Evolutionary conservation across 2,113 vertebrate genomes (phyloP).

Genomic region (Emydura subglobosa): DNA sequence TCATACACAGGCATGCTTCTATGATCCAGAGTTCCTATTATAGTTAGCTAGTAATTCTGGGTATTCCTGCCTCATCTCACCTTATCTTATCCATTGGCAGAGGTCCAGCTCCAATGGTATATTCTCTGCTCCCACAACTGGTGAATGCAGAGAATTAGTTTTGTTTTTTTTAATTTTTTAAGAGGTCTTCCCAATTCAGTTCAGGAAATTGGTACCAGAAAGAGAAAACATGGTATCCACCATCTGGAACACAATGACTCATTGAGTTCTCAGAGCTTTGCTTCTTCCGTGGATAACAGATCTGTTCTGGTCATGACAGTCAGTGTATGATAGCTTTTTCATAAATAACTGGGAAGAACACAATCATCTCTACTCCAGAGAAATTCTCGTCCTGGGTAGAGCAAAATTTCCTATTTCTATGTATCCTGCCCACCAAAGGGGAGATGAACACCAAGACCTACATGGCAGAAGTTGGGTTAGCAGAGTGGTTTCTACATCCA

Average conservation of each 20-base stretch:
- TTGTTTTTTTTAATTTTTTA: background rate
- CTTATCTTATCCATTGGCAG: constrained; percentile 34
- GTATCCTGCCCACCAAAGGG: background rate
- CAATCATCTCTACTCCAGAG: background rate
- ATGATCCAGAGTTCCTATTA: constrained; percentile 36
- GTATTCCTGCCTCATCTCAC: constrained; percentile 19
- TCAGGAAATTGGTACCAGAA: background rate
- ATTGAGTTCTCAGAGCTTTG: background rate
- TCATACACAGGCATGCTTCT: constrained; percentile 6
- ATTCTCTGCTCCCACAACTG: constrained; percentile 37
- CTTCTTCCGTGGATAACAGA: background rate
- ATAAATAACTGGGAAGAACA: background rate
- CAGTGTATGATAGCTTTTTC: too few relatives aligned
- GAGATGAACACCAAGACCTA: fast-evolving
- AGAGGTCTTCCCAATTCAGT: background rate
- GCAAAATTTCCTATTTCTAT: background rate
- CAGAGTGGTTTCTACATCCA: background rate
- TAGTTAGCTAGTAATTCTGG: constrained; percentile 39
- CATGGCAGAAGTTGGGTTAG: background rate
- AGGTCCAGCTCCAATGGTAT: background rate
- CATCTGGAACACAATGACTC: background rate
- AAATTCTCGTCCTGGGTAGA: background rate
- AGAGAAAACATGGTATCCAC: background rate
- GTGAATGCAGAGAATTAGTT: background rate
- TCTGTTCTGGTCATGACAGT: too few relatives aligned